Evolutionary conservation across 2,113 vertebrate genomes (phyloP).

Genomic region (Oryzias melastigma): DNA sequence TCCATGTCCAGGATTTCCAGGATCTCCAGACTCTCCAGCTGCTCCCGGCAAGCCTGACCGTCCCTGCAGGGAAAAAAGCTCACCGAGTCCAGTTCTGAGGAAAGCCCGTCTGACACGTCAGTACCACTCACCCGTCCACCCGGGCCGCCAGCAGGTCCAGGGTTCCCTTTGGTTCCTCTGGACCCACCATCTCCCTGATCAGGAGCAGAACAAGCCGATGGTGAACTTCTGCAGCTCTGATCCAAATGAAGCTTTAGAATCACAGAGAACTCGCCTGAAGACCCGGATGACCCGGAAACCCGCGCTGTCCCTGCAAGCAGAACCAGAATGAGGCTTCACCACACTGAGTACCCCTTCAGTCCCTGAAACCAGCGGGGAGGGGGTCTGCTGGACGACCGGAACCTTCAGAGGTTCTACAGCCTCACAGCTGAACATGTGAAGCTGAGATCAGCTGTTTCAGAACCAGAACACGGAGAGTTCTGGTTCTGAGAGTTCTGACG

Average conservation of each 20-base stretch:
- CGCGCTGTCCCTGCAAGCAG: slow-evolving; percentile 75
- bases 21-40: slow-evolving; percentile 72
- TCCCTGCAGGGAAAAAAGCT: slow-evolving; percentile 66
- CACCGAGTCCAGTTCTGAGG: background rate
- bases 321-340: background rate
- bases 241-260: background rate
- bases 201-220: slow-evolving; percentile 11
- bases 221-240: background rate
- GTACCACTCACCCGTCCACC: slow-evolving; percentile 78
- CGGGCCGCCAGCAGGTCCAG: slow-evolving; percentile 80
- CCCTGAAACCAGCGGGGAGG: no score
- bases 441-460: no score
- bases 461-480: no score
- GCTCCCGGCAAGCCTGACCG: slow-evolving; percentile 74
- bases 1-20: slow-evolving; percentile 76
- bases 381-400: no score
- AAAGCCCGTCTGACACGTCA: background rate
- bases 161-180: slow-evolving; percentile 70
- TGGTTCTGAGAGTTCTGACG: no score
- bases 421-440: no score
- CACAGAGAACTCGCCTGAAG: slow-evolving; percentile 66
- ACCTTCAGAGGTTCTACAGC: no score
- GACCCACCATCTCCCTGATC: slow-evolving; percentile 82
- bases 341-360: no score
- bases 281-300: slow-evolving; percentile 83